Conservation (phyloP, 2,113 vertebrate genomes). For the Pedionomus torquatus region DNA sequence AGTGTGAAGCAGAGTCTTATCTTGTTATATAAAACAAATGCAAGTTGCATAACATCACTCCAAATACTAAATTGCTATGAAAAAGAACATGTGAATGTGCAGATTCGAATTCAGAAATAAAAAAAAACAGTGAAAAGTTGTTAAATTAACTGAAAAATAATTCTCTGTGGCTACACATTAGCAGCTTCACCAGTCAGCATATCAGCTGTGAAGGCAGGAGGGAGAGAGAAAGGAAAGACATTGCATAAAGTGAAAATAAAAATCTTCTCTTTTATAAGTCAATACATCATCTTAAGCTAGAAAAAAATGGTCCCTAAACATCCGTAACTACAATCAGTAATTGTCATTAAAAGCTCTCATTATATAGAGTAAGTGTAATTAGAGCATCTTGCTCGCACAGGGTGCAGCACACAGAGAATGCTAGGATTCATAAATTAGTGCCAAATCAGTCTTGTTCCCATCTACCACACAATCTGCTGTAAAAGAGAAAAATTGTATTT, state of each 20-base stretch:
- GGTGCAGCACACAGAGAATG: conserved; percentile 52
- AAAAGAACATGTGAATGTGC: not conserved
- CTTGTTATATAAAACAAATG: conserved; percentile 48
- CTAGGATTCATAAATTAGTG: conserved; percentile 77
- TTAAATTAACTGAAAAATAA: not conserved
- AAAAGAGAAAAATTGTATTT: conserved; percentile 71
- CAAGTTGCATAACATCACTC: not conserved
- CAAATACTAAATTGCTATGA: not conserved
- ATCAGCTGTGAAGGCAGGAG: not conserved
- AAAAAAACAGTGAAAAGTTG: not conserved
- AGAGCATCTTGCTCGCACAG: conserved; percentile 68
- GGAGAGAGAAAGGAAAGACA: not conserved
- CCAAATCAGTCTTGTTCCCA: conserved; percentile 73
- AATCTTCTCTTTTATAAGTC: conserved; percentile 51
- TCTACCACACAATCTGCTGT: conserved; percentile 39
- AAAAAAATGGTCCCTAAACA: conserved; percentile 69
- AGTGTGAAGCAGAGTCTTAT: not conserved
- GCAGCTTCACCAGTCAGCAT: not conserved
- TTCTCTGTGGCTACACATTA: not conserved
- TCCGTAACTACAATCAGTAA: conserved; percentile 73
- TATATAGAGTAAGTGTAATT: conserved; percentile 74
- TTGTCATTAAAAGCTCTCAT: conserved; percentile 78
- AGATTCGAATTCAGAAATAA: conserved; percentile 39
- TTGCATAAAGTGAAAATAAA: conserved; percentile 28
- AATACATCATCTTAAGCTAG: conserved; percentile 68